A percentile compares a stretch with the other conserved stretches of the same genome.
These are phyloP conservation scores for Telmatochromis sp. DNA, from an alignment of 2,113 vertebrate genomes.

Conservation along the genomic window DNA sequence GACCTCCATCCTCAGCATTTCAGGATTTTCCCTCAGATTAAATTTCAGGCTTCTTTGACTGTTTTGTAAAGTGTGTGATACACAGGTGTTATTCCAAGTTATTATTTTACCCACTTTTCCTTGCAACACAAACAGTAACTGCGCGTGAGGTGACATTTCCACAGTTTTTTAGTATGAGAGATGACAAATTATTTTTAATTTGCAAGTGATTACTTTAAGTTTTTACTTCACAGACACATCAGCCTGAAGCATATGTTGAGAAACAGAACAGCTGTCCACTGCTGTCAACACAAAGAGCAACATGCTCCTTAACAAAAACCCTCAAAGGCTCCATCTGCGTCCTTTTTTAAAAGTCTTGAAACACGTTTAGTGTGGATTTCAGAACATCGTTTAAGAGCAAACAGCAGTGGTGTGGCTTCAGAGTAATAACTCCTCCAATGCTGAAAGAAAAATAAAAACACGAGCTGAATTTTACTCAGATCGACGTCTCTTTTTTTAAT, in stretches of 20 bases:
- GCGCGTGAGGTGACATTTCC: background rate
- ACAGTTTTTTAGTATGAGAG: accelerated
- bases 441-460: background rate
- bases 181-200: background rate
- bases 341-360: background rate
- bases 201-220: accelerated
- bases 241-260: background rate
- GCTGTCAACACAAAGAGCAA: background rate
- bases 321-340: background rate
- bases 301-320: background rate
- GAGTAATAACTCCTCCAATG: background rate
- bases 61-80: background rate
- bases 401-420: background rate
- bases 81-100: accelerated
- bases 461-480: background rate
- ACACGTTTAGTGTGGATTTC: background rate
- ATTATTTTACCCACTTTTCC: background rate
- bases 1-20: background rate
- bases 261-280: background rate
- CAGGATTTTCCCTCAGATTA: background rate
- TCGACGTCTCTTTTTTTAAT: background rate
- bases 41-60: accelerated
- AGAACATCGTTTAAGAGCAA: background rate
- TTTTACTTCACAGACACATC: background rate
- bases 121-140: background rate